A percentile compares a stretch with the other conserved stretches of the same genome.
phyloP scores from a whole-genome alignment of 2,888 invertebrate species.

The Diarsia dahlii region DNA sequence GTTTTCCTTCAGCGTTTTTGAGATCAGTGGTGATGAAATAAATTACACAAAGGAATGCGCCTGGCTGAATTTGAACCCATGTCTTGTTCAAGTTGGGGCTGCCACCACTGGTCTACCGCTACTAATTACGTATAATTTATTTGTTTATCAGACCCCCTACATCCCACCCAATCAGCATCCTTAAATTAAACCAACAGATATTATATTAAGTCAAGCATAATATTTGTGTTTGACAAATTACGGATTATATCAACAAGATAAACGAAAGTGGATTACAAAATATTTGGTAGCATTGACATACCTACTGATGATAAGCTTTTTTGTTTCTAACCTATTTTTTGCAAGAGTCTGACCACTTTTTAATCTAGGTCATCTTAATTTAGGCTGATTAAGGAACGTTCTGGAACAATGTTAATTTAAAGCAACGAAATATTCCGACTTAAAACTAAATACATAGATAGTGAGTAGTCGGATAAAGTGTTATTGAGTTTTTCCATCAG shows the following conservation, averaged over 20 bases:
- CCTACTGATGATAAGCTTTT: constrained; percentile 40
- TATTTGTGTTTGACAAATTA: constrained; percentile 31
- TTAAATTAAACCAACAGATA: neutral
- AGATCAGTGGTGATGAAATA: too few species aligned
- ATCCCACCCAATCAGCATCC: neutral
- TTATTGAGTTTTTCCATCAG: too few species aligned
- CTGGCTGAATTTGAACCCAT: too few species aligned
- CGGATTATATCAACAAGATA: constrained; percentile 47
- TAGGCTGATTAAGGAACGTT: neutral
- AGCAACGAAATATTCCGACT: too few species aligned
- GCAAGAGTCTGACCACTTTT: neutral
- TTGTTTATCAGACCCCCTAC: constrained; percentile 1
- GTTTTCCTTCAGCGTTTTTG: too few species aligned
- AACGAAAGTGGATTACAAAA: constrained; percentile 58
- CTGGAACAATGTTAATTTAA: neutral
- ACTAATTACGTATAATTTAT: neutral
- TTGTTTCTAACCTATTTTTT: constrained; percentile 41
- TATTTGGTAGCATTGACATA: constrained; percentile 64
- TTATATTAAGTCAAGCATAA: neutral
- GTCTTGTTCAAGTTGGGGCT: too few species aligned
- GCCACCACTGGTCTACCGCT: too few species aligned
- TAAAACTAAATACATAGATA: too few species aligned
- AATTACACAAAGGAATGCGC: too few species aligned
- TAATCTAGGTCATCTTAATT: neutral
- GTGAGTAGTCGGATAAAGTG: too few species aligned